Evolutionary conservation across 2,113 vertebrate genomes (phyloP).

Genomic region (Actenoides hombroni): DNA sequence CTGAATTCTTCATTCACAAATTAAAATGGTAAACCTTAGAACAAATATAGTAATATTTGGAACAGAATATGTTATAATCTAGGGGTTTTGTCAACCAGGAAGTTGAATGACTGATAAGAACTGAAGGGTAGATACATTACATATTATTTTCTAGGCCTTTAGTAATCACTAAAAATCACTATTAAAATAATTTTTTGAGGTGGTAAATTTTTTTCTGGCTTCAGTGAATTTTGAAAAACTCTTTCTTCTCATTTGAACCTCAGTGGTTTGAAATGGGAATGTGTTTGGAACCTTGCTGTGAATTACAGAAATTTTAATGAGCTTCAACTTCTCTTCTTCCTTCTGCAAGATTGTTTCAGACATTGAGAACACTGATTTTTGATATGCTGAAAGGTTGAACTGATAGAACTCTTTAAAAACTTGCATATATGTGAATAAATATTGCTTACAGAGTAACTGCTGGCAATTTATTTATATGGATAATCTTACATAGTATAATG

Average conservation of each 20-base stretch:
- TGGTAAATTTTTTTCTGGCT: background rate
- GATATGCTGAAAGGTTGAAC: background rate
- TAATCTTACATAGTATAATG: background rate
- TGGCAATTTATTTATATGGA: background rate
- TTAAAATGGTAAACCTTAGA: background rate
- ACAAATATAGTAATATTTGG: background rate
- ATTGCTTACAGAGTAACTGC: background rate
- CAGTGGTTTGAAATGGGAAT: background rate
- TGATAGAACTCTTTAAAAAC: background rate
- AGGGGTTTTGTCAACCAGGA: background rate
- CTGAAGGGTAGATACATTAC: background rate
- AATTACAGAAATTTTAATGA: background rate
- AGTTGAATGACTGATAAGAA: background rate
- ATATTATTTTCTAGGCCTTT: background rate
- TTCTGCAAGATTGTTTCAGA: background rate
- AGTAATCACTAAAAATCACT: too few relatives aligned
- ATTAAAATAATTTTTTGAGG: background rate
- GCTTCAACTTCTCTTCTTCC: background rate
- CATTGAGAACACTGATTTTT: background rate
- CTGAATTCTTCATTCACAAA: background rate
- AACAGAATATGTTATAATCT: background rate
- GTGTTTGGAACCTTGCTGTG: background rate
- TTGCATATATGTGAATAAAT: background rate
- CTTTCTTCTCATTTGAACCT: background rate
- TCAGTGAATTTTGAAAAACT: background rate